These are phyloP conservation scores for Coregonus ussuriensis DNA, from an alignment of 2,797 vertebrate species.

Conservation along the genomic window DNA sequence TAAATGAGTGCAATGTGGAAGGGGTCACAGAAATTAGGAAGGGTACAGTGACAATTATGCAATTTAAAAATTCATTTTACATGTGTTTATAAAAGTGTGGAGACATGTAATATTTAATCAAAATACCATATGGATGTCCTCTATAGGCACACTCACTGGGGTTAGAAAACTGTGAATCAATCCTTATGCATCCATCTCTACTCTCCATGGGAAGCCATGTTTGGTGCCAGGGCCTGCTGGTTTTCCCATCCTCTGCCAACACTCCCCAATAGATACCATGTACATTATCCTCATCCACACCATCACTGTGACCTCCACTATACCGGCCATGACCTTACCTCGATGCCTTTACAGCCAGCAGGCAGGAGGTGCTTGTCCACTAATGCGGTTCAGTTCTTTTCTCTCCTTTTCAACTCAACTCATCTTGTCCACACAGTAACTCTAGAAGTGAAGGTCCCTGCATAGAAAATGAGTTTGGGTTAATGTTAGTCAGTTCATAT, in stretches of 20 bases:
- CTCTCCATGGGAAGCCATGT: conserved; percentile 18
- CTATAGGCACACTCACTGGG: conserved; percentile 22
- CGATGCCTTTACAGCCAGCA: not conserved
- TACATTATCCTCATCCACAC: conserved; percentile 1
- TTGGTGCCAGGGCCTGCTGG: conserved; percentile 16
- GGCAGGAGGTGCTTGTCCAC: not conserved
- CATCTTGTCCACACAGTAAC: not conserved
- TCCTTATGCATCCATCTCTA: conserved; percentile 35
- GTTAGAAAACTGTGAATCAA: conserved; percentile 28
- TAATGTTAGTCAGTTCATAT: not conserved
- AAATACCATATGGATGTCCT: conserved; percentile 51
- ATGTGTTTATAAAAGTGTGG: conserved; percentile 48
- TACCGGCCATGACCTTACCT: not conserved
- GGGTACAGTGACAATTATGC: conserved; percentile 19
- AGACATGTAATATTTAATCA: conserved; percentile 57
- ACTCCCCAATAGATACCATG: not conserved
- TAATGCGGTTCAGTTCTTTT: no score
- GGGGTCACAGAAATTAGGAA: conserved; percentile 30
- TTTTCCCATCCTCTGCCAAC: conserved; percentile 1
- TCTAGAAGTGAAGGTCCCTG: not conserved
- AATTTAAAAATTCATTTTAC: conserved; percentile 48
- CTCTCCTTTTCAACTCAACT: no score
- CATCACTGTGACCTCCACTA: not conserved
- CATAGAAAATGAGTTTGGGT: not conserved
- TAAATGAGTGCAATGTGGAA: conserved; percentile 30